Base-by-base conservation (phyloP, 2,113 vertebrate species). In the Panurus biarmicus region DNA sequence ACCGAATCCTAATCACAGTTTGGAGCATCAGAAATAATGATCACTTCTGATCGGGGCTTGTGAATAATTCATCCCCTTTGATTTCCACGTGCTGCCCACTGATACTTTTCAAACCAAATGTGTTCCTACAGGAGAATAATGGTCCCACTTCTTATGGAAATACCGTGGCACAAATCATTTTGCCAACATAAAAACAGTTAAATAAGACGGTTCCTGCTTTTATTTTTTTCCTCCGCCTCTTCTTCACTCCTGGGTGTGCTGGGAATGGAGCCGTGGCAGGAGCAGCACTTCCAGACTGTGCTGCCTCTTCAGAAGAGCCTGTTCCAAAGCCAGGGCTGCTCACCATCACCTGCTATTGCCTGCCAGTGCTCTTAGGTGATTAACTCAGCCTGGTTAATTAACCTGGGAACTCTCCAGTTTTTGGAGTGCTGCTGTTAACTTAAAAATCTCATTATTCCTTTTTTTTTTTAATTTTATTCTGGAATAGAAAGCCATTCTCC, bases 91-190 rank as follows among this genome's bases (percentile, higher is more conserved):
- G 95, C 95, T 97, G 97, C 96, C 97, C 98, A 93, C 96, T 97
- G 97, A 98, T 98, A 98, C 97, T 98, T 98, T 97, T 97, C 97
- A 97, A 97, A 96, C 97, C 97, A 98, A 98, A 98, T 98, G 97
- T 97, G 96, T 98, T 98, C 97, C 96, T 98, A 97, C 97, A 98
- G 97, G 97, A 98, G 97, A 98, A 98, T 98, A 98, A 98, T 98
- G 97, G 96, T 87, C 95, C 96, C 97, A 97, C 97, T 98, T 98
- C 97, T 98, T 98, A 98, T 98, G 98, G 97, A 98, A 98, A 98
- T 98, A 96, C 97, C 11, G 67, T 94, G 94, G 97, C 97, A 98
- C 98, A 98, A 97, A 98, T 98, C 97, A 98, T 98, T 98, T 97
- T 97, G 94, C 95, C 94, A 96, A 97, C 97, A 97, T 97, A 96